These are phyloP conservation scores for Spea hammondii DNA, from an alignment of 2,797 vertebrate species.

Conservation along the genomic window DNA sequence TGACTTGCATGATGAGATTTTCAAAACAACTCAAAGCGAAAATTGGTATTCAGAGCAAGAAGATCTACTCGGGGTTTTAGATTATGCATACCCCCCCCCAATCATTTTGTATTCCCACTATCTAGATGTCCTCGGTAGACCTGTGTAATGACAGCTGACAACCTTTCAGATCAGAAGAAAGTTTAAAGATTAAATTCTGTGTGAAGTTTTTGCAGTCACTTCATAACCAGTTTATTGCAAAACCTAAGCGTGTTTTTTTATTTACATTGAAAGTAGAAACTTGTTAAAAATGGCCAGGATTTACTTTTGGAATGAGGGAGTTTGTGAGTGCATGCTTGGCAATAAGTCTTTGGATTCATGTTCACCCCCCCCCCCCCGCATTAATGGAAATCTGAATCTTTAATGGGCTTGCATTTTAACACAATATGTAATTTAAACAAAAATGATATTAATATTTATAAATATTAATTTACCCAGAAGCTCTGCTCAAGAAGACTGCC, in stretches of 20 bases:
- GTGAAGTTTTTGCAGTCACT: background rate
- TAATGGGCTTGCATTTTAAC: no score
- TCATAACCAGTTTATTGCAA: background rate
- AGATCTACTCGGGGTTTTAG: constrained; percentile 1
- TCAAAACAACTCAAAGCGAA: background rate
- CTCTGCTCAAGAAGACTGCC: no score
- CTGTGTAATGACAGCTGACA: background rate
- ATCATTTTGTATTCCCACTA: background rate
- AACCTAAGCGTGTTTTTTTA: background rate
- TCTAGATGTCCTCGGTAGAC: background rate
- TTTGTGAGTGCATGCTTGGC: no score
- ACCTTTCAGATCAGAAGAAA: constrained; percentile 7
- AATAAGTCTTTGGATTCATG: no score
- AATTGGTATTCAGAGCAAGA: background rate
- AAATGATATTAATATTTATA: no score
- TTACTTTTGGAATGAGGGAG: no score
- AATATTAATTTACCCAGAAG: no score
- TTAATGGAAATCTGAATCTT: no score
- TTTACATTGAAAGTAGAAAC: background rate
- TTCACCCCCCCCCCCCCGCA: no score
- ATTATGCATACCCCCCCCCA: background rate
- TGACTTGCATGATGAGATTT: background rate
- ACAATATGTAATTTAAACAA: no score
- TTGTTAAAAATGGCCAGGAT: no score
- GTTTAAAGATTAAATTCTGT: background rate